These are phyloP conservation scores for Andricus quercusramuli DNA, from an alignment of 2,888 invertebrate genomes.

Conservation along the genomic window DNA sequence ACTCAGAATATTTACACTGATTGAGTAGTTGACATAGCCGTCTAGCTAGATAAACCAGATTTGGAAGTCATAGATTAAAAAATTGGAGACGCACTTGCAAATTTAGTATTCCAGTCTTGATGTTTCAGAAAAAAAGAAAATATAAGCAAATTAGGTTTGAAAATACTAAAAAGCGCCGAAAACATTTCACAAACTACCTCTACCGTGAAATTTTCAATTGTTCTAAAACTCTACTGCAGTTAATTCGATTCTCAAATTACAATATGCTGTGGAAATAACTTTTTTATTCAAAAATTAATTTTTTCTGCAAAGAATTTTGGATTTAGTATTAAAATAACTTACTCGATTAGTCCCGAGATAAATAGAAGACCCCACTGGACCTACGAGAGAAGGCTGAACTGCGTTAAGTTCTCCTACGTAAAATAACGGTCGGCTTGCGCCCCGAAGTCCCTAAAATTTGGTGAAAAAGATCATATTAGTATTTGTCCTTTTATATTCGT, in stretches of 20 bases:
- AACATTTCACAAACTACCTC: not conserved
- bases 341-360: constrained; percentile 74
- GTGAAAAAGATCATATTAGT: constrained; percentile 30
- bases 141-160: not conserved
- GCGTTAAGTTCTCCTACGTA: constrained; percentile 76
- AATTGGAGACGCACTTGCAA: not conserved
- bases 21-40: constrained; percentile 4
- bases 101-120: not conserved
- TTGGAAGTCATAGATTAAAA: not conserved
- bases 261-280: not conserved
- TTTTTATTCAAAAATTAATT: not conserved
- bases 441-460: constrained; percentile 72
- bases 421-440: constrained; percentile 74
- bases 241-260: not conserved
- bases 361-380: constrained; percentile 69
- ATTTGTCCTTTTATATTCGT: not conserved
- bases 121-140: not conserved
- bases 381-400: constrained; percentile 68
- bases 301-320: not conserved
- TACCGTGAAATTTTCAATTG: not conserved
- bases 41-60: constrained; percentile 18
- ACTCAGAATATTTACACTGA: constrained; percentile 21
- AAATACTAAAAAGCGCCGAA: not conserved
- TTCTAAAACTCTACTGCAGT: not conserved
- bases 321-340: constrained; percentile 54